phyloP scores from a whole-genome alignment of 2,888 invertebrate genomes.

The Caenorhabditis virilis region DNA sequence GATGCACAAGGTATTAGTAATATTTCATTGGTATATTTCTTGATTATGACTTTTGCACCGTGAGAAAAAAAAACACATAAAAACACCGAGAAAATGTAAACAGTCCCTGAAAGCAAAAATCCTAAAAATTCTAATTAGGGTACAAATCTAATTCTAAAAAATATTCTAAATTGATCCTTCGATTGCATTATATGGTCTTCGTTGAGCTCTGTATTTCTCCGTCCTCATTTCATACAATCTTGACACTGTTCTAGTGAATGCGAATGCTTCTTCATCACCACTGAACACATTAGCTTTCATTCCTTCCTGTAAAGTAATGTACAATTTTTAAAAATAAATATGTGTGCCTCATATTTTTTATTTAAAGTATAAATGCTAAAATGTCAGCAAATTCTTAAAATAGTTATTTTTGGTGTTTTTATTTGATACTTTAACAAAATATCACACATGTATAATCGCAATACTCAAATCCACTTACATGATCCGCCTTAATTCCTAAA shows the following conservation, averaged over 20 bases:
- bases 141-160: too few species aligned
- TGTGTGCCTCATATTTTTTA: too few species aligned
- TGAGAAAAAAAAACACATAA: too few species aligned
- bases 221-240: slow-evolving; percentile 94
- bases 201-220: slow-evolving; percentile 82
- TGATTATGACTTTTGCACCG: too few species aligned
- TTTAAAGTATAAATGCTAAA: too few species aligned
- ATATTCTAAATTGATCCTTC: slow-evolving; percentile 25
- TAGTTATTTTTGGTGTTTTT: background rate
- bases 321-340: too few species aligned
- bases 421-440: background rate
- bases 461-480: slow-evolving; percentile 58
- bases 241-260: slow-evolving; percentile 90
- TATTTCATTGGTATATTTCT: too few species aligned
- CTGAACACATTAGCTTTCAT: slow-evolving; percentile 89
- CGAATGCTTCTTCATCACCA: slow-evolving; percentile 96
- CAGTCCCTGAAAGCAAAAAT: too few species aligned
- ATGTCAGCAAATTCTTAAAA: too few species aligned
- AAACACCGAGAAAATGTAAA: too few species aligned
- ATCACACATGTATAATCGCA: background rate
- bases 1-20: too few species aligned
- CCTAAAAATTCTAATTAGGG: too few species aligned
- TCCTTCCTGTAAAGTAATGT: slow-evolving; percentile 76
- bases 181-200: slow-evolving; percentile 39
- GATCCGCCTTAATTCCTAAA: slow-evolving; percentile 77